phyloP scores from a whole-genome alignment of 2,888 invertebrate species.

The Saturnia pavonia region DNA sequence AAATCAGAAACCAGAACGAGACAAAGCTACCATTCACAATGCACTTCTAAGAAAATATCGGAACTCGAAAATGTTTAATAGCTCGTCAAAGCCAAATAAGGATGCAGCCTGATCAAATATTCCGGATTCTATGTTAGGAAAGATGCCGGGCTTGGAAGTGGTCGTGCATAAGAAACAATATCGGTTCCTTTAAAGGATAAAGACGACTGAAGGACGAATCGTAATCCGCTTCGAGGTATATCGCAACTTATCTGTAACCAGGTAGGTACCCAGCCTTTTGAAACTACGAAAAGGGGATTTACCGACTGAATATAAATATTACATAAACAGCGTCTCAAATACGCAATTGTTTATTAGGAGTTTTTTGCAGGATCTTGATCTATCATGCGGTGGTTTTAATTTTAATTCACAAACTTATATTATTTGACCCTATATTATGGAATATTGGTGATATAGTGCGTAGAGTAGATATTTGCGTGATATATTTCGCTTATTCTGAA shows the following conservation, averaged over 20 bases:
- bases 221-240: constrained; percentile 62
- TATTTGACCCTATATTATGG: no score
- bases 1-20: not conserved
- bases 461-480: no score
- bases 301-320: constrained; percentile 21
- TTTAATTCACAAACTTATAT: no score
- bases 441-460: no score
- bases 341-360: no score
- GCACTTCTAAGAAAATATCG: constrained; percentile 51
- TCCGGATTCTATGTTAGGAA: constrained; percentile 69
- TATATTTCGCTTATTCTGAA: no score
- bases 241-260: constrained; percentile 52
- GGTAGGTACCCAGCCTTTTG: constrained; percentile 34
- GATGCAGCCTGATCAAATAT: constrained; percentile 73
- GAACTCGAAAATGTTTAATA: constrained; percentile 61
- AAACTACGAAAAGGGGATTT: constrained; percentile 16
- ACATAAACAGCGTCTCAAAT: constrained; percentile 14
- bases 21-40: constrained; percentile 42
- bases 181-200: constrained; percentile 71
- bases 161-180: constrained; percentile 73
- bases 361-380: no score
- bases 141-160: constrained; percentile 54
- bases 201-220: constrained; percentile 63
- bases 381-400: no score
- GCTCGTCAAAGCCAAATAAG: constrained; percentile 67